Evolutionary conservation across 2,113 vertebrate genomes (phyloP).

Genomic region (Dasypus novemcinctus): DNA sequence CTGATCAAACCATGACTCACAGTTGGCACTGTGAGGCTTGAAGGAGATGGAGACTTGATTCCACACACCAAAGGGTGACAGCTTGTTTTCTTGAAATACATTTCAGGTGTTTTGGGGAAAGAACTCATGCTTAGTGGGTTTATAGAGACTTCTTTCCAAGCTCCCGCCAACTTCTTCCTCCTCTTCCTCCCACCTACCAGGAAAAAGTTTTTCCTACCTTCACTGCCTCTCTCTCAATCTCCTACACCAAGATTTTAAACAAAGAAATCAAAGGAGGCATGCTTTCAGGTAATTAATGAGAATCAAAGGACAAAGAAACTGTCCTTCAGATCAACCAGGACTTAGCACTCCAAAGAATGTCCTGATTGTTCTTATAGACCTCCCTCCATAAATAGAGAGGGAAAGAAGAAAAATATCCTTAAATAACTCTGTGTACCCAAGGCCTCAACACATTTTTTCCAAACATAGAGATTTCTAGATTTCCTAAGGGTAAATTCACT

Average conservation of each 20-base stretch:
- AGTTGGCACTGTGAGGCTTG: no score
- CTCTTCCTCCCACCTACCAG: conserved; percentile 20
- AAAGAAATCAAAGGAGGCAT: fast-evolving
- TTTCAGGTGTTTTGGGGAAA: neutral
- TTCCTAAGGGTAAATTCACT: neutral
- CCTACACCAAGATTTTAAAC: neutral
- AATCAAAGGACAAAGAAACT: neutral
- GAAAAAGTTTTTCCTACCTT: conserved; percentile 40
- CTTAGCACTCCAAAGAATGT: neutral
- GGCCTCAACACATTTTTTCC: neutral
- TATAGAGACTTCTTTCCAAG: conserved; percentile 31
- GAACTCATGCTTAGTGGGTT: neutral
- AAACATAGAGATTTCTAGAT: neutral
- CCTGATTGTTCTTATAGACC: neutral
- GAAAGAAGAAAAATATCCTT: neutral
- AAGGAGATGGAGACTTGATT: neutral
- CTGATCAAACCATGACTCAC: fast-evolving
- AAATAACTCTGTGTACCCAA: neutral
- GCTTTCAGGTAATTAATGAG: neutral
- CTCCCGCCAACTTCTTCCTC: neutral
- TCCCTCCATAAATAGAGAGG: neutral
- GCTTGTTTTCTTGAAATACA: neutral
- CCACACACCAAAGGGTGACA: neutral
- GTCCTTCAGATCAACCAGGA: neutral
- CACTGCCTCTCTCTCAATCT: no score